Evolutionary conservation across 1,140 invertebrate species (phyloP).

Genomic region (Drosophila leontia): DNA sequence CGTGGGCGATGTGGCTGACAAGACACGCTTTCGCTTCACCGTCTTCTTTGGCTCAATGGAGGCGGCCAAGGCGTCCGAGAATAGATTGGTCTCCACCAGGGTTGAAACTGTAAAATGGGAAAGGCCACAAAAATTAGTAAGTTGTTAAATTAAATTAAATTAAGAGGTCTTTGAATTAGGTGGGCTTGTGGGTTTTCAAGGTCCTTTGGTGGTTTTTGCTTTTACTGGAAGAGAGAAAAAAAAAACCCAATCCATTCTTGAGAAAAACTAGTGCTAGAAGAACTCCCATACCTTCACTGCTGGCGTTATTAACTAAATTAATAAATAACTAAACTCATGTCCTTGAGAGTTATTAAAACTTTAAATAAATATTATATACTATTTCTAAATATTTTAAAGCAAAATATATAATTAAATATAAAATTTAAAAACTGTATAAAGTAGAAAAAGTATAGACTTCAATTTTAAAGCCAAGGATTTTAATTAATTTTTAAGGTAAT

Average conservation of each 20-base stretch:
- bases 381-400: too few species aligned
- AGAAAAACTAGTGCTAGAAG: background rate
- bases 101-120: slow-evolving; percentile 88
- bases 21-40: slow-evolving; percentile 90
- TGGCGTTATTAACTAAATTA: background rate
- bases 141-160: too few species aligned
- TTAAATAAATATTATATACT: background rate
- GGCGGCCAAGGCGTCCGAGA: slow-evolving; percentile 94
- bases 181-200: background rate
- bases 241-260: background rate
- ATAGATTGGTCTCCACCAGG: slow-evolving; percentile 95
- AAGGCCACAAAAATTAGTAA: slow-evolving; percentile 37
- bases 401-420: background rate
- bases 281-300: background rate
- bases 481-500: background rate
- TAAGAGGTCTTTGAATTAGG: background rate
- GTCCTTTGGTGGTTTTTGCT: slow-evolving; percentile 51
- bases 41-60: slow-evolving; percentile 90
- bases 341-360: too few species aligned
- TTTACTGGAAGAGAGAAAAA: slow-evolving; percentile 24
- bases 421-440: background rate
- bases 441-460: background rate
- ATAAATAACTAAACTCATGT: background rate
- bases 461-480: background rate
- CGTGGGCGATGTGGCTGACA: slow-evolving; percentile 87